Conservation (phyloP, 2,113 vertebrate species). For the Pollachius pollachius region DNA sequence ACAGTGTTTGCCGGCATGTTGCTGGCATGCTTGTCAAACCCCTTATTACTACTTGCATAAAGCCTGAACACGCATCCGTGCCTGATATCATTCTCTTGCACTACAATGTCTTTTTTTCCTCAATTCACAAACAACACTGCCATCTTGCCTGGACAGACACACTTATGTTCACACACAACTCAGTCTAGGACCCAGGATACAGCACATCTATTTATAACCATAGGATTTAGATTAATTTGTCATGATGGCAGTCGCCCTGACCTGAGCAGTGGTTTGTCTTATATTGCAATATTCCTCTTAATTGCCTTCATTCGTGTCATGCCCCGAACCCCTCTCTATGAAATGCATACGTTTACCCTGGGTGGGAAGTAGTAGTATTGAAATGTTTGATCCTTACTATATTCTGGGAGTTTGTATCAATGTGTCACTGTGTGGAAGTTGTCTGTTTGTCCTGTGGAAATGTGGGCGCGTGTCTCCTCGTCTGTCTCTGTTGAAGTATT, state of each 20-base stretch:
- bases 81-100: no score
- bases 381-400: constrained; percentile 15
- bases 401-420: constrained; percentile 12
- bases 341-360: no score
- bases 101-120: no score
- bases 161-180: not conserved
- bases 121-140: no score
- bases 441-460: not conserved
- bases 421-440: not conserved
- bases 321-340: no score
- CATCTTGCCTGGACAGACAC: no score
- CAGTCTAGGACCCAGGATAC: not conserved
- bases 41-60: not conserved
- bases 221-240: not conserved
- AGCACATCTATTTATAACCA: not conserved
- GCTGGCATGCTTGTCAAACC: no score
- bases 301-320: no score
- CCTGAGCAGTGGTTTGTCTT: not conserved
- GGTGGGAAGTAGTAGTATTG: not conserved
- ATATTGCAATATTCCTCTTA: no score
- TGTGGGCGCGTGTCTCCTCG: constrained; percentile 1
- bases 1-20: no score
- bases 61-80: no score
- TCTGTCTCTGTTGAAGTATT: constrained; percentile 52
- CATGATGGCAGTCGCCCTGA: not conserved